Evolutionary conservation across 2,113 vertebrate species (phyloP).

Genomic region (Phylloscopus whistleri): DNA sequence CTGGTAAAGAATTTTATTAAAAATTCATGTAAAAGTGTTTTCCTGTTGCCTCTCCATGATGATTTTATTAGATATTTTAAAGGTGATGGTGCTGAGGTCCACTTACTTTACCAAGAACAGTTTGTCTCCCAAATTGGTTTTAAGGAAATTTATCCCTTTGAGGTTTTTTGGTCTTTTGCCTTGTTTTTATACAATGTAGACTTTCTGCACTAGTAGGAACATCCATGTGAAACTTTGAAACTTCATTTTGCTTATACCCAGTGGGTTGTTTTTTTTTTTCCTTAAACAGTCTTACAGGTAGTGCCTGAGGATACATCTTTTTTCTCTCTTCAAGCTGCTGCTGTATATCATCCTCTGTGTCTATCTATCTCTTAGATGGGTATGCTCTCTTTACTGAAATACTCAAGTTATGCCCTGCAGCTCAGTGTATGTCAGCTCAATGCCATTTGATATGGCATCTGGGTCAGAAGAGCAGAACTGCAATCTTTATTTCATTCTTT

Average conservation of each 20-base stretch:
- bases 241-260: not conserved
- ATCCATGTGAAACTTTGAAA: not conserved
- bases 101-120: not conserved
- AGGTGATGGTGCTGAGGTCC: not conserved
- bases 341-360: not conserved
- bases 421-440: not conserved
- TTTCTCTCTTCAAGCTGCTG: not conserved
- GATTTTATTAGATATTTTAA: not conserved
- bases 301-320: not conserved
- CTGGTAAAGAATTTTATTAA: not conserved
- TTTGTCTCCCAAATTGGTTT: not conserved
- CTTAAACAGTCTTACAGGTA: not conserved
- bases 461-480: not conserved
- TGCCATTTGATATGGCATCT: not conserved
- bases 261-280: not conserved
- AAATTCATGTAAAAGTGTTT: not conserved
- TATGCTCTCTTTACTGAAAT: not conserved
- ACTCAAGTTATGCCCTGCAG: not conserved
- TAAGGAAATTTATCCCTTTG: not conserved
- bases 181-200: not conserved
- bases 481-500: not conserved
- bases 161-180: not conserved
- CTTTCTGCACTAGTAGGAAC: not conserved
- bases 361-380: not conserved
- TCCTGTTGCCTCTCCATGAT: not conserved